A percentile compares a stretch with the other conserved stretches of the same genome.
Evolutionary conservation across 2,797 vertebrate species (phyloP).

Genomic region (Coccyzus lansbergi): DNA sequence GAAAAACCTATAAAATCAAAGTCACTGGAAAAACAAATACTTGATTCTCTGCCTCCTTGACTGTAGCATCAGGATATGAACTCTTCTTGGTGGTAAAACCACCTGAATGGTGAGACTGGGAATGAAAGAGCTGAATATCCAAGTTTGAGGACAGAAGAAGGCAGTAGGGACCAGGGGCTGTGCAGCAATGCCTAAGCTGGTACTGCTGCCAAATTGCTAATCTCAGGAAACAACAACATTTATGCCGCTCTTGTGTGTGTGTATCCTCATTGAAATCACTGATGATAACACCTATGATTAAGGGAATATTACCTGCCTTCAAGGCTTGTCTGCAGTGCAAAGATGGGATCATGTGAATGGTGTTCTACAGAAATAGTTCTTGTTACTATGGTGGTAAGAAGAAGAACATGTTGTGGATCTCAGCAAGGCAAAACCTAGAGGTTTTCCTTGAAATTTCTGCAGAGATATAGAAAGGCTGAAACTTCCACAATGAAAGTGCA

Average conservation of each 20-base stretch:
- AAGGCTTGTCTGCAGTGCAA: neutral
- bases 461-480: neutral
- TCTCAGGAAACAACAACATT: neutral
- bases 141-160: neutral
- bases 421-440: neutral
- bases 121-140: neutral
- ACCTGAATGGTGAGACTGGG: neutral
- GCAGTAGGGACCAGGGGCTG: neutral
- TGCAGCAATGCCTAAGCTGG: neutral
- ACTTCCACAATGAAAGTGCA: neutral
- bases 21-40: neutral
- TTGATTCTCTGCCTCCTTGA: neutral
- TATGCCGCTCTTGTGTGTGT: neutral
- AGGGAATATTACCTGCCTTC: neutral
- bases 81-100: neutral
- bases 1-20: neutral
- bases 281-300: neutral
- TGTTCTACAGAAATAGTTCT: neutral
- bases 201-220: neutral
- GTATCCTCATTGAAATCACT: neutral
- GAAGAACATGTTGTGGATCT: neutral
- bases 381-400: neutral
- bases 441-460: neutral
- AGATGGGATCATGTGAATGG: neutral
- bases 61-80: neutral